Percentiles rank a stretch among this genome's conserved stretches.
Evolutionary conservation across 2,797 vertebrate genomes (phyloP).

Genomic region (Muscicapa comitata): DNA sequence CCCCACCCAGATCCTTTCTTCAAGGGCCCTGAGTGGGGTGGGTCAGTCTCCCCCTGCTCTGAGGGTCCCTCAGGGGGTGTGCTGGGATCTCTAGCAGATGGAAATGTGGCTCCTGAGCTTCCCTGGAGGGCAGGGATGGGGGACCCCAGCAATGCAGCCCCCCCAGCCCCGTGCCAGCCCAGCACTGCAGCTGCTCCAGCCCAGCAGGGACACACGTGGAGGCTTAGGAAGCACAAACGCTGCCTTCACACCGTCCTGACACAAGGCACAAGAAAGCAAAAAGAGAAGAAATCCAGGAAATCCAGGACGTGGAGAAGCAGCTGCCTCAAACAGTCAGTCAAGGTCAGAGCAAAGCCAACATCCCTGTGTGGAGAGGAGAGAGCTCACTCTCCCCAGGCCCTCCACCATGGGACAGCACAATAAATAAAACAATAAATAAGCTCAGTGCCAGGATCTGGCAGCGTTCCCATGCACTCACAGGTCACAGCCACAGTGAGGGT

Average conservation of each 20-base stretch:
- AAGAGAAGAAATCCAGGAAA: background rate
- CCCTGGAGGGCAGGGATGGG: too few relatives aligned
- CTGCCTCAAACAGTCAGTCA: background rate
- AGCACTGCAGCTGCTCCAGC: background rate
- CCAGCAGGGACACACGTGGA: background rate
- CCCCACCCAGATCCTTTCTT: background rate
- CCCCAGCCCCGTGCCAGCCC: background rate
- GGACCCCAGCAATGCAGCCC: background rate
- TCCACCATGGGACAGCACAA: background rate
- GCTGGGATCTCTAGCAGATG: background rate
- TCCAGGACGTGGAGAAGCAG: background rate
- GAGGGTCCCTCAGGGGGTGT: background rate
- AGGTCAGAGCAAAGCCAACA: background rate
- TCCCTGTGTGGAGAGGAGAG: background rate
- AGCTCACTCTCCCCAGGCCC: accelerated
- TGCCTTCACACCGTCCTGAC: background rate
- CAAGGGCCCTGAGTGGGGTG: background rate
- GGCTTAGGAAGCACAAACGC: background rate
- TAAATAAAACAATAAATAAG: background rate
- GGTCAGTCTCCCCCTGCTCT: accelerated
- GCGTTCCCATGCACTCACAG: accelerated
- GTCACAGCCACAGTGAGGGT: background rate
- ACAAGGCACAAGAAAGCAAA: background rate
- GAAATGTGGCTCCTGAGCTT: too few relatives aligned
- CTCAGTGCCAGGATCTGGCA: background rate